These are phyloP conservation scores for Coronaproctus castanopsis DNA, from an alignment of 2,888 invertebrate species.

Conservation along the genomic window DNA sequence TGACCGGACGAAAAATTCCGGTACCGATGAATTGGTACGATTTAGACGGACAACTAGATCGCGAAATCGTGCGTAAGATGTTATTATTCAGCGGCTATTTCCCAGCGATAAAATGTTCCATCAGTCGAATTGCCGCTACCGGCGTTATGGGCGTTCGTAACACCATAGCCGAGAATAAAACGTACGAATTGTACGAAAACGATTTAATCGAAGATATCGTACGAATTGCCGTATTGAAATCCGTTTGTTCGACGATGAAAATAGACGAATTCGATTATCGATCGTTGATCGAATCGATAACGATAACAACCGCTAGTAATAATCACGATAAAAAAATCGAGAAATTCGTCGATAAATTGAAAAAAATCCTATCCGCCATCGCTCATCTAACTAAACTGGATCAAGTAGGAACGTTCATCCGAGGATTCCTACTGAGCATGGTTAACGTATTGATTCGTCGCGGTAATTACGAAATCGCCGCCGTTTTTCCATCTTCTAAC, in stretches of 20 bases:
- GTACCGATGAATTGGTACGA: not conserved
- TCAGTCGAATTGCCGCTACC: not conserved
- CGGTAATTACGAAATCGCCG: not conserved
- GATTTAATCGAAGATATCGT: too few species aligned
- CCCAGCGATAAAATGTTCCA: not conserved
- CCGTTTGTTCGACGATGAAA: not conserved
- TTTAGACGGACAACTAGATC: not conserved
- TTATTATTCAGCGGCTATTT: not conserved
- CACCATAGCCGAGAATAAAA: not conserved
- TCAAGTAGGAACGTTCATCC: not conserved
- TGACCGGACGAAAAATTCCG: not conserved
- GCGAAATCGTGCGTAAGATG: not conserved
- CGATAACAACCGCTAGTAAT: not conserved
- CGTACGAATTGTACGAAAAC: not conserved
- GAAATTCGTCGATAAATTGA: not conserved
- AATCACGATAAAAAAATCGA: too few species aligned
- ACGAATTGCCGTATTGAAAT: too few species aligned
- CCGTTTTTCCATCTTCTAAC: too few species aligned
- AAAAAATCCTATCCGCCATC: not conserved
- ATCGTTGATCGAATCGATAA: not conserved
- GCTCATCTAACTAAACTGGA: not conserved
- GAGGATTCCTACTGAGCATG: not conserved
- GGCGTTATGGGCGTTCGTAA: not conserved
- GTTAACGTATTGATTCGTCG: not conserved
- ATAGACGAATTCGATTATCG: not conserved